These are phyloP conservation scores for Salvelinus namaycush DNA, from an alignment of 2,113 vertebrate genomes.

Conservation along the genomic window DNA sequence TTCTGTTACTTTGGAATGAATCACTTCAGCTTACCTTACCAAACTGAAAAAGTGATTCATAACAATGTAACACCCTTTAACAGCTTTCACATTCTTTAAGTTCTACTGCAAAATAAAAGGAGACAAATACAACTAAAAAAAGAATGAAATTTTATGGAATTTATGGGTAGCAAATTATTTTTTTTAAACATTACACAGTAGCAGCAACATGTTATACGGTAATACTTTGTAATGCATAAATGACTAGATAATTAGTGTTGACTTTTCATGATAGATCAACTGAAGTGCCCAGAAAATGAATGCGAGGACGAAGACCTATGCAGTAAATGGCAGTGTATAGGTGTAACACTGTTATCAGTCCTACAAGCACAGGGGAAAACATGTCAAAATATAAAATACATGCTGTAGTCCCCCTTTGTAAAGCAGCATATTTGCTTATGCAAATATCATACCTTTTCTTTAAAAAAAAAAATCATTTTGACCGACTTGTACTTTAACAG, in stretches of 20 bases:
- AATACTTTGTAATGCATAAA: constrained; percentile 99
- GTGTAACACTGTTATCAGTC: constrained; percentile 96
- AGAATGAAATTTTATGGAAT: constrained; percentile 68
- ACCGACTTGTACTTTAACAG: constrained; percentile 99
- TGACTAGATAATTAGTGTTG: constrained; percentile 84
- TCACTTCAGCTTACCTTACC: constrained; percentile 96
- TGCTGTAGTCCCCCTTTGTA: constrained; percentile 90
- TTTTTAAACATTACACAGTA: constrained; percentile 91
- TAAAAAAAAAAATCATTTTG: constrained; percentile 74
- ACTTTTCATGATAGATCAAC: constrained; percentile 94
- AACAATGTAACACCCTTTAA: constrained; percentile 95
- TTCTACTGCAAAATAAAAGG: constrained; percentile 91
- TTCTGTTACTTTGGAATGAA: constrained; percentile 99
- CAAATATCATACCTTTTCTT: constrained; percentile 94
- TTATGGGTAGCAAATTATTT: constrained; percentile 90
- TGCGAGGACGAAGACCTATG: constrained; percentile 94
- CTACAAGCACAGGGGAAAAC: constrained; percentile 93
- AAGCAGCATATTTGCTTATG: constrained; percentile 99
- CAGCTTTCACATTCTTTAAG: constrained; percentile 99
- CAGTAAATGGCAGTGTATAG: constrained; percentile 92
- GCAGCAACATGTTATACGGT: constrained; percentile 97
- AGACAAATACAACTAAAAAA: constrained; percentile 55
- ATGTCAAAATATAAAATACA: constrained; percentile 96
- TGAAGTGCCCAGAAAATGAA: constrained; percentile 92
- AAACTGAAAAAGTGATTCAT: constrained; percentile 98